Conservation (phyloP, 2,888 invertebrate genomes). For the Lutraria lutraria region DNA sequence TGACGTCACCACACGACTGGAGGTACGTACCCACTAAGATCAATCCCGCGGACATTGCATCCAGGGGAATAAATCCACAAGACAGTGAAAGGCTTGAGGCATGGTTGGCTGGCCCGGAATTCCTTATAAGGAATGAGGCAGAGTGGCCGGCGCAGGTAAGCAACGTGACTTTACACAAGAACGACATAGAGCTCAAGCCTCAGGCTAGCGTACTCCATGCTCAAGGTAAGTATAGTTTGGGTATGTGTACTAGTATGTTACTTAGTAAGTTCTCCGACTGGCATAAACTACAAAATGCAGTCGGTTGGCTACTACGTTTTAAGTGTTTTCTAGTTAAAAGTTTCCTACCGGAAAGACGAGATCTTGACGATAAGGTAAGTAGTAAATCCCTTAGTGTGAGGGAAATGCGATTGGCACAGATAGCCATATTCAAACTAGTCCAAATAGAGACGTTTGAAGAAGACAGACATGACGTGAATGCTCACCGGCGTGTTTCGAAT, state of each 20-base stretch:
- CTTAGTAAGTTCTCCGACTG: conserved; percentile 23
- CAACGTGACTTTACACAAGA: not conserved
- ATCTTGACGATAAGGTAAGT: not conserved
- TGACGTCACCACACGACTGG: conserved; percentile 23
- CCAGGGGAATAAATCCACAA: conserved; percentile 11
- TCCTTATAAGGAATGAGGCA: not conserved
- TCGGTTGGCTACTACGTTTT: conserved; percentile 21
- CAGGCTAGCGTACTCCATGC: conserved; percentile 9
- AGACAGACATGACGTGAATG: not conserved
- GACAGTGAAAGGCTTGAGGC: conserved; percentile 22
- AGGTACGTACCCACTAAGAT: conserved; percentile 24
- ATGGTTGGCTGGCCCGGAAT: conserved; percentile 18
- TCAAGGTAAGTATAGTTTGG: not conserved
- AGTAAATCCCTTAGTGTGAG: not conserved
- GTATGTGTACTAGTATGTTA: not conserved
- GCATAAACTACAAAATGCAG: conserved; percentile 20
- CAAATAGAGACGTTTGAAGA: not conserved
- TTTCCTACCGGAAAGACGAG: conserved; percentile 3
- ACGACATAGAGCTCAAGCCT: conserved; percentile 25
- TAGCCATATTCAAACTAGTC: not conserved
- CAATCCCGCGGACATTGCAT: conserved; percentile 41
- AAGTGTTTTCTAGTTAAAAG: not conserved
- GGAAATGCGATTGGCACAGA: not conserved
- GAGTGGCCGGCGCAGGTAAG: conserved; percentile 20
- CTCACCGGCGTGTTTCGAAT: not conserved